These are phyloP conservation scores for Eupithecia dodoneata DNA, from an alignment of 2,888 invertebrate genomes.

Conservation along the genomic window DNA sequence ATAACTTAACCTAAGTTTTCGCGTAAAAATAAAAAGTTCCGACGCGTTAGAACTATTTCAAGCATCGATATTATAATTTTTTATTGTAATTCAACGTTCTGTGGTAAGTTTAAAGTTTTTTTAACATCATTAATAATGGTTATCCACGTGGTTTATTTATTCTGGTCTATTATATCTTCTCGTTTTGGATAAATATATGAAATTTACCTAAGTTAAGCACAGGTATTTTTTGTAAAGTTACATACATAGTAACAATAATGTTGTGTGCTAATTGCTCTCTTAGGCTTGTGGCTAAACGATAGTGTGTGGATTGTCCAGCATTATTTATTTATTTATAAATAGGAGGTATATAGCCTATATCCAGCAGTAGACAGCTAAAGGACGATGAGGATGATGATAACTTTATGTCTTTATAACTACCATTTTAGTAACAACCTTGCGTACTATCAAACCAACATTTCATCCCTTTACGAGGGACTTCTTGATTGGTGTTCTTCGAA, in stretches of 20 bases:
- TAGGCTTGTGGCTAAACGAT: too few relatives aligned
- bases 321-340: too few relatives aligned
- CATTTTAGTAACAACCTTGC: neutral
- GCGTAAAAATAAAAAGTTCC: slow-evolving; percentile 24
- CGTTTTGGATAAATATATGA: neutral
- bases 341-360: too few relatives aligned
- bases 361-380: too few relatives aligned
- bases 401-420: neutral
- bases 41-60: slow-evolving; percentile 3
- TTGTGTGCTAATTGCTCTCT: too few relatives aligned
- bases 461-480: too few relatives aligned
- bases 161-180: neutral
- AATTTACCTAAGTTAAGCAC: too few relatives aligned
- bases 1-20: slow-evolving; percentile 33
- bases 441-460: too few relatives aligned
- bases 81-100: neutral
- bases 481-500: too few relatives aligned
- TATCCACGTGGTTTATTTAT: neutral
- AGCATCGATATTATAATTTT: neutral
- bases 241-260: too few relatives aligned
- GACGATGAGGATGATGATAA: neutral
- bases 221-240: too few relatives aligned
- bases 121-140: neutral
- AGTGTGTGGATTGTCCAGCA: too few relatives aligned
- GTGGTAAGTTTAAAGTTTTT: neutral